Evolutionary conservation across 2,888 invertebrate genomes (phyloP).

Genomic region (Chamaedrilus cognettii): DNA sequence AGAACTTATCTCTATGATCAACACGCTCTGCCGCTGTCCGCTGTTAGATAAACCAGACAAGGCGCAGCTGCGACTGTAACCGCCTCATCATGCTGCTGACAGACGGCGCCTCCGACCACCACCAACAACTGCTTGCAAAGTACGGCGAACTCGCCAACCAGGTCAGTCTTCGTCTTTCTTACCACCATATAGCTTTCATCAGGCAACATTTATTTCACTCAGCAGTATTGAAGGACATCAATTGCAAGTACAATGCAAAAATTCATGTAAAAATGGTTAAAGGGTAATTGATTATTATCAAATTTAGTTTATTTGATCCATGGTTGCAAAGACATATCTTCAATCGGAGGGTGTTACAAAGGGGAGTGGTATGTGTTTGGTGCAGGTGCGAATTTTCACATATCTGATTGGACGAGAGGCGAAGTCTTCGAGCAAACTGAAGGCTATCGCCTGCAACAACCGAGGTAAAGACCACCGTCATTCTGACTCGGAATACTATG

Average conservation of each 20-base stretch:
- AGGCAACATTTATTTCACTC: too few relatives aligned
- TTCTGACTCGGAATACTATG: too few relatives aligned
- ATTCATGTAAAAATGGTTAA: too few relatives aligned
- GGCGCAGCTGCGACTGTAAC: slow-evolving; percentile 72
- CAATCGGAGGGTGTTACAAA: too few relatives aligned
- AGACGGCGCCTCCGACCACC: slow-evolving; percentile 95
- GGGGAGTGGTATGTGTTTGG: too few relatives aligned
- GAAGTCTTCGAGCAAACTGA: neutral
- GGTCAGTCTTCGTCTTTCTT: too few relatives aligned
- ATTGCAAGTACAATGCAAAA: too few relatives aligned
- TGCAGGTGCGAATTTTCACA: slow-evolving; percentile 93
- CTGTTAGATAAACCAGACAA: slow-evolving; percentile 31
- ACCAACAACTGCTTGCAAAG: slow-evolving; percentile 85
- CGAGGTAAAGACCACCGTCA: too few relatives aligned
- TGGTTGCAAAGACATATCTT: too few relatives aligned
- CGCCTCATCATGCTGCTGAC: slow-evolving; percentile 98
- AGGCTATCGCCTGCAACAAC: slow-evolving; percentile 4
- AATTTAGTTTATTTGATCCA: slow-evolving; percentile 33
- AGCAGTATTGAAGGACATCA: too few relatives aligned
- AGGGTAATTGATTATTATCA: neutral
- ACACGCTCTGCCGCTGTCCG: neutral
- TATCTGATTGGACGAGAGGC: slow-evolving; percentile 97
- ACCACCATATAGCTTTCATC: too few relatives aligned
- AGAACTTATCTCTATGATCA: neutral
- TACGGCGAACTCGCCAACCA: slow-evolving; percentile 84